phyloP scores from a whole-genome alignment of 35 echinoderm and acorn worm genomes.

The Heliocidaris tuberculata region DNA sequence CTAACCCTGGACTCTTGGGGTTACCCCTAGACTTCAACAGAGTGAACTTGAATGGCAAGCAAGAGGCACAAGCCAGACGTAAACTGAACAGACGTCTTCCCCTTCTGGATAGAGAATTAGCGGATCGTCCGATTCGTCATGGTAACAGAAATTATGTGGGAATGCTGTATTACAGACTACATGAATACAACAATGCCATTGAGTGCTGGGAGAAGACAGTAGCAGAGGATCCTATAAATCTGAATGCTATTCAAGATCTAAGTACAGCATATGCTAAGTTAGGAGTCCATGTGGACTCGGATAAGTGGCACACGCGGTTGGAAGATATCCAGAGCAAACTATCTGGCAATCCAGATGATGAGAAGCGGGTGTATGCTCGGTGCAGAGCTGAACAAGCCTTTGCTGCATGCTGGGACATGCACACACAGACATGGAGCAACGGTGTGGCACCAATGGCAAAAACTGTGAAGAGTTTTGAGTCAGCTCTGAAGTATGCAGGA shows the following conservation, averaged over 20 bases:
- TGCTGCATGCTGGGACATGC: conserved; percentile 27
- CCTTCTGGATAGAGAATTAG: not conserved
- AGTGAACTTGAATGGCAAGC: not conserved
- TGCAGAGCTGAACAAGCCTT: not conserved
- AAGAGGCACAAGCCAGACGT: not conserved
- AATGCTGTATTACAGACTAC: not conserved
- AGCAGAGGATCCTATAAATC: conserved; percentile 19
- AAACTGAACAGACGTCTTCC: not conserved
- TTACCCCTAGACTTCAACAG: not conserved
- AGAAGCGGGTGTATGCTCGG: not conserved
- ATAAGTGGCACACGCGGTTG: not conserved
- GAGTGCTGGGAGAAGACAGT: conserved; percentile 36
- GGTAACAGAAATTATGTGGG: conserved; percentile 24
- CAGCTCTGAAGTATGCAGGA: conserved; percentile 1
- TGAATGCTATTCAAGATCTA: conserved; percentile 43
- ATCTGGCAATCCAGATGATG: not conserved
- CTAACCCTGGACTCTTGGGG: not conserved
- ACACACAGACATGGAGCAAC: conserved; percentile 9
- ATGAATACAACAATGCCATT: conserved; percentile 22
- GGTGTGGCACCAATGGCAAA: not conserved
- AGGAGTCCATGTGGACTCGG: not conserved
- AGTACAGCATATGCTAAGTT: conserved; percentile 6
- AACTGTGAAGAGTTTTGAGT: not conserved
- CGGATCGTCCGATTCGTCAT: conserved; percentile 15
- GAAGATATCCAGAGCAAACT: not conserved